These are phyloP conservation scores for Hypothenemus hampei DNA, from an alignment of 1,140 invertebrate genomes.

Conservation along the genomic window DNA sequence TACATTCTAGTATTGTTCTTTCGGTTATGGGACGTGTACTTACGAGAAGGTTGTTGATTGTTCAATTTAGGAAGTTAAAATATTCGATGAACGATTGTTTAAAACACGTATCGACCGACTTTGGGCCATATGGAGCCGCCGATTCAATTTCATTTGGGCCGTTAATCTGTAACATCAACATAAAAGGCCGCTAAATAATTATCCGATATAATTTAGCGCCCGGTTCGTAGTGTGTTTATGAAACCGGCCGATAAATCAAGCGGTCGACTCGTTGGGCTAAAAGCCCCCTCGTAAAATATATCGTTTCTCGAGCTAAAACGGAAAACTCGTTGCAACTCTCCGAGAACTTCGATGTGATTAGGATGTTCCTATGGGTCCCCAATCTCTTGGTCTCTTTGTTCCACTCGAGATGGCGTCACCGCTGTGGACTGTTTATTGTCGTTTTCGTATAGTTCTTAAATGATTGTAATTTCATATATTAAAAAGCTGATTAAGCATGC, in stretches of 20 bases:
- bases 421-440: too few species aligned
- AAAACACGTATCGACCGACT: too few species aligned
- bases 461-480: too few species aligned
- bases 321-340: constrained; percentile 20
- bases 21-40: too few species aligned
- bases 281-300: constrained; percentile 24
- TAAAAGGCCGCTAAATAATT: constrained; percentile 23
- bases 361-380: constrained; percentile 11
- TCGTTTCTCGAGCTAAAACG: constrained; percentile 21
- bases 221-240: constrained; percentile 21
- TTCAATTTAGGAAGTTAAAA: too few species aligned
- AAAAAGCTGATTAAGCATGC: too few species aligned
- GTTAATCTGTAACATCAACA: constrained; percentile 19
- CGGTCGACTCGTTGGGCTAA: constrained; percentile 16
- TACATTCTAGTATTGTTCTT: too few species aligned
- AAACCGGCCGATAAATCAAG: constrained; percentile 21
- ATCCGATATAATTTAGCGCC: constrained; percentile 25
- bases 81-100: too few species aligned
- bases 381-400: constrained; percentile 16
- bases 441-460: too few species aligned
- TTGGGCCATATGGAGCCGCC: too few species aligned
- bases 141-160: constrained; percentile 16
- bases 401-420: background rate
- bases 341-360: constrained; percentile 26
- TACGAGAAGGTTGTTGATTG: too few species aligned